These are phyloP conservation scores for Stenoptilia bipunctidactyla DNA, from an alignment of 2,888 invertebrate species.

Conservation along the genomic window DNA sequence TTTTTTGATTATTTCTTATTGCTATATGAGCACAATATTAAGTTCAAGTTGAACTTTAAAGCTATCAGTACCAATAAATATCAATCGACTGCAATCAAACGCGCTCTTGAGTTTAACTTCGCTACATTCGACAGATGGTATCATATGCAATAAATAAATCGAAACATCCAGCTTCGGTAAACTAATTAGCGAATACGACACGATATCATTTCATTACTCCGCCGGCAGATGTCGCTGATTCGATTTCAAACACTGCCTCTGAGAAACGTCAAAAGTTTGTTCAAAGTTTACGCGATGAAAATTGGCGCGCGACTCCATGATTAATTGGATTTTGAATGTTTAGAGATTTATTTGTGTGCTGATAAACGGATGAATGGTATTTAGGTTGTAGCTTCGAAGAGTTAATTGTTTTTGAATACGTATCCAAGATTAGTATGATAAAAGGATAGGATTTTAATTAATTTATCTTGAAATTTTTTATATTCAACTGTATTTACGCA, in stretches of 20 bases:
- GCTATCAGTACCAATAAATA: too few species aligned
- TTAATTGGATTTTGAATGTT: slow-evolving; percentile 57
- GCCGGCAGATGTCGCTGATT: slow-evolving; percentile 54
- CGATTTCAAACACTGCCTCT: slow-evolving; percentile 35
- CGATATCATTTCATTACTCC: slow-evolving; percentile 59
- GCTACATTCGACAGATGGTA: not conserved
- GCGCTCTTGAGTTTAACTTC: slow-evolving; percentile 17
- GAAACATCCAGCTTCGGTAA: slow-evolving; percentile 24
- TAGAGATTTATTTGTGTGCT: slow-evolving; percentile 48
- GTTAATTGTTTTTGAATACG: too few species aligned
- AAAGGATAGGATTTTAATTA: slow-evolving; percentile 14
- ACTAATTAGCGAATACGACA: slow-evolving; percentile 47
- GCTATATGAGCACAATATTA: too few species aligned
- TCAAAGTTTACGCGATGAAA: slow-evolving; percentile 40
- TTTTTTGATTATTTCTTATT: too few species aligned
- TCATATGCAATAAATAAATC: slow-evolving; percentile 4
- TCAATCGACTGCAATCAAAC: slow-evolving; percentile 9
- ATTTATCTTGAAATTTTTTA: slow-evolving; percentile 4
- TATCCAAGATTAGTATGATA: slow-evolving; percentile 21
- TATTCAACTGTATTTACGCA: too few species aligned
- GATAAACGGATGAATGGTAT: slow-evolving; percentile 30
- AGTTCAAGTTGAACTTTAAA: too few species aligned
- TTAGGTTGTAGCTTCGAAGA: slow-evolving; percentile 19
- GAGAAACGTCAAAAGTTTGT: slow-evolving; percentile 29
- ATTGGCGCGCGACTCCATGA: slow-evolving; percentile 32